Base-by-base conservation (phyloP, 2,888 invertebrate genomes). In the Stictocephala bisonia region DNA sequence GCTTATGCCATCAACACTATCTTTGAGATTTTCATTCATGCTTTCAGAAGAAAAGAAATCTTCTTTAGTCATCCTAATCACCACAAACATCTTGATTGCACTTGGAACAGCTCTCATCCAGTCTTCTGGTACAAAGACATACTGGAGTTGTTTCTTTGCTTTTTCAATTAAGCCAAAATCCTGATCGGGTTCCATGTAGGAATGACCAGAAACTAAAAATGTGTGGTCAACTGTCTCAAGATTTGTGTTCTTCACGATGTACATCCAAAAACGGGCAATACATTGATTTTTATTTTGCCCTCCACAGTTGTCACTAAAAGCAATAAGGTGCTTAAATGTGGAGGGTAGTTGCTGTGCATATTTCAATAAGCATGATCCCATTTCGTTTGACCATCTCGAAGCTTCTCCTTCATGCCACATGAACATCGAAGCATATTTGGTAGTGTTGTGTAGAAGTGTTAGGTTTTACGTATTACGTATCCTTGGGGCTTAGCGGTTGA, bases 381-480 rank as follows among this genome's bases (percentile, higher is more conserved):
- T 77, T 76, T 79, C 78, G 35, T 79, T 44, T 22, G 74, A 75
- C 11, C 78, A 74, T 53, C 77, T 53, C n/a, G 73, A 40, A 48
- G 75, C 74, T 58, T 75, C 58, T 7, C 75, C 77, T 70, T 80
- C 75, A 73, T 78, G 51, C 77, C 77, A 78, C 31, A 78, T 71
- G 51, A 67, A 78, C 78, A 77, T 77, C n/a, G 6, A 4, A 3
- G 64, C 64, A 26, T 41, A n/a, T n/a, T n/a, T n/a, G n/a, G n/a
- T n/a, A n/a, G n/a, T n/a, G n/a, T n/a, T n/a, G n/a, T n/a, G n/a
- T n/a, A n/a, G n/a, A n/a, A n/a, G n/a, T n/a, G n/a, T n/a, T n/a
- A n/a, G n/a, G n/a, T n/a, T n/a, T n/a, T n/a, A n/a, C n/a, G n/a
- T n/a, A n/a, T n/a, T n/a, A n/a, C n/a, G n/a, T n/a, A n/a, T n/a